A percentile compares a stretch with the other conserved stretches of the same genome.
phyloP scores from a whole-genome alignment of 2,888 invertebrate species.

The Eumerus sabulonum region DNA sequence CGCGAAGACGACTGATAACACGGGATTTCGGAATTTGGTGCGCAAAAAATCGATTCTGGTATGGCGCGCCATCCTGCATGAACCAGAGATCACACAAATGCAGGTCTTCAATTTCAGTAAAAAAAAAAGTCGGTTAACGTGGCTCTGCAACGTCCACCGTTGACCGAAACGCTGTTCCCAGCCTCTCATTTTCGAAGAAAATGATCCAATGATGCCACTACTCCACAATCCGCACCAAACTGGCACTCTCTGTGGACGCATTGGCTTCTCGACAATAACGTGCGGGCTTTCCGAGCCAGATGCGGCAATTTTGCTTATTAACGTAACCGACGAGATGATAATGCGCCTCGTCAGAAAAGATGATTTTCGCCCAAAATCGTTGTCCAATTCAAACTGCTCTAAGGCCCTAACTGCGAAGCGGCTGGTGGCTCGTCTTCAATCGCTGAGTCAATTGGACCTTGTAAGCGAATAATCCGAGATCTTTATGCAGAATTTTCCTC shows the following conservation, averaged over 20 bases:
- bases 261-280: slow-evolving; percentile 43
- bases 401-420: too few species aligned
- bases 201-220: slow-evolving; percentile 1
- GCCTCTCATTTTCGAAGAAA: not conserved
- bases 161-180: slow-evolving; percentile 3
- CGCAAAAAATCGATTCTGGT: not conserved
- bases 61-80: slow-evolving; percentile 1
- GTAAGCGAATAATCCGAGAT: too few species aligned
- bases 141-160: not conserved
- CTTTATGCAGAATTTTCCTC: too few species aligned
- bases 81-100: not conserved
- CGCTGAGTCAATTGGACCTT: too few species aligned
- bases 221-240: slow-evolving; percentile 10
- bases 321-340: slow-evolving; percentile 19
- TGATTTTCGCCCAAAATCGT: not conserved
- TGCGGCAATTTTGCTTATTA: slow-evolving; percentile 34
- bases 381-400: too few species aligned
- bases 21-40: not conserved
- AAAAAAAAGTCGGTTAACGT: not conserved
- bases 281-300: slow-evolving; percentile 49
- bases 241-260: slow-evolving; percentile 31
- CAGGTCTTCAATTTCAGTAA: not conserved
- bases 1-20: not conserved
- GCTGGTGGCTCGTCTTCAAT: too few species aligned
- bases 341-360: slow-evolving; percentile 24